Percentiles rank a stretch among this genome's conserved stretches.
Conservation (phyloP, 2,888 invertebrate genomes). For the Idaea dimidiata region DNA sequence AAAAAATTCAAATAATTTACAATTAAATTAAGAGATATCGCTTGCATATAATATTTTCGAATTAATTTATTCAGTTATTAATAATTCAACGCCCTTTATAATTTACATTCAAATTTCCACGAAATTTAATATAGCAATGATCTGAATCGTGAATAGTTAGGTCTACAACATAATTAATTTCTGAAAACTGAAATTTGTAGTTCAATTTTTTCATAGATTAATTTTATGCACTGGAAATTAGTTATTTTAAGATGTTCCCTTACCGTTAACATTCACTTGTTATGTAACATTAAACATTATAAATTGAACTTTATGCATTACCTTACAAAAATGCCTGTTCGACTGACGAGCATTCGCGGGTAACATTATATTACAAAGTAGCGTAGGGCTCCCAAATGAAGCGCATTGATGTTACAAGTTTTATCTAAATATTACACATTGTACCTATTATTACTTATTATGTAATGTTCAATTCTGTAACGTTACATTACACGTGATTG, state of each 20-base stretch:
- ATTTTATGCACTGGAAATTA: neutral
- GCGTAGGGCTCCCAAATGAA: too few species aligned
- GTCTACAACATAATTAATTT: neutral
- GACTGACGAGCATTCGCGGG: too few species aligned
- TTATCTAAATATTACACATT: too few species aligned
- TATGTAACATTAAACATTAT: too few species aligned
- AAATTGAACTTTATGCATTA: too few species aligned
- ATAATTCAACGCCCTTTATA: slow-evolving; percentile 2
- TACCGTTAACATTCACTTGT: too few species aligned
- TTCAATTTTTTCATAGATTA: neutral
- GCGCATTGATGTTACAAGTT: too few species aligned
- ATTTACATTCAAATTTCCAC: neutral
- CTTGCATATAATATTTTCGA: neutral
- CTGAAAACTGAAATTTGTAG: neutral
- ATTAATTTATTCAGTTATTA: neutral
- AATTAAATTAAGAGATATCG: slow-evolving; percentile 5
- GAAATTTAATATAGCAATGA: neutral
- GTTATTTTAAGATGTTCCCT: neutral
- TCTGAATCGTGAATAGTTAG: neutral
- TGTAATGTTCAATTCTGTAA: too few species aligned
- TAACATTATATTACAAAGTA: too few species aligned
- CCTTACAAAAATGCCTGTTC: too few species aligned
- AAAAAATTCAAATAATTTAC: slow-evolving; percentile 2
- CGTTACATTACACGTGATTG: too few species aligned
- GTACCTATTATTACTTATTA: too few species aligned